Evolutionary conservation across 2,888 invertebrate species (phyloP).

Genomic region (Drosophila neonasuta): DNA sequence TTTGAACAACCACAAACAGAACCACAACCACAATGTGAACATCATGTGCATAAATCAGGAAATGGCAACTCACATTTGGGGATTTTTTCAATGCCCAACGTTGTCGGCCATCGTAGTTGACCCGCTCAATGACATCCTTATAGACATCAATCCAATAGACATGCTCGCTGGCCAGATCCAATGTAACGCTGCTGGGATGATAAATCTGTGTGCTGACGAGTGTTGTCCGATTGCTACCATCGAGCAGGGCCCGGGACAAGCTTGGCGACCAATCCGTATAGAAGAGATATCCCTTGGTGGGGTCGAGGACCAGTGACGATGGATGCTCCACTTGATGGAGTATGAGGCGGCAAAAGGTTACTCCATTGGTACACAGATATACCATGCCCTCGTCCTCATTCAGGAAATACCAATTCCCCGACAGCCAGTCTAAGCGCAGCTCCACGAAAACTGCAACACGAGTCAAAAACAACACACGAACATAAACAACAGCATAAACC

Average conservation of each 20-base stretch:
- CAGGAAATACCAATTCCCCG: constrained; percentile 92
- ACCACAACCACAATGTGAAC: background rate
- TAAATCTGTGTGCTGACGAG: constrained; percentile 88
- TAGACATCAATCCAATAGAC: constrained; percentile 92
- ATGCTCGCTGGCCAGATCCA: constrained; percentile 87
- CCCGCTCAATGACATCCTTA: constrained; percentile 89
- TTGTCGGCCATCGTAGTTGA: constrained; percentile 89
- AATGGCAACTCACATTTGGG: constrained; percentile 72
- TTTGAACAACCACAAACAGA: background rate
- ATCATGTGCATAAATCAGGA: background rate
- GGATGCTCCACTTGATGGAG: constrained; percentile 87
- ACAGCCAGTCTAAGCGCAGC: constrained; percentile 92
- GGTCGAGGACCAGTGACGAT: constrained; percentile 90
- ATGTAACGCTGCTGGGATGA: constrained; percentile 88
- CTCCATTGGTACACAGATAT: constrained; percentile 86
- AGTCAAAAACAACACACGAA: constrained; percentile 3
- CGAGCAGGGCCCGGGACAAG: constrained; percentile 86
- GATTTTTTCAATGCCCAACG: constrained; percentile 83
- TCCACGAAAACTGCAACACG: constrained; percentile 86
- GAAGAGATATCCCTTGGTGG: constrained; percentile 89
- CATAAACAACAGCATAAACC: background rate
- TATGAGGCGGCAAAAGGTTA: constrained; percentile 87
- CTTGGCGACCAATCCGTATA: constrained; percentile 88
- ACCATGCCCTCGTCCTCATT: constrained; percentile 87
- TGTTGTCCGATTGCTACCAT: constrained; percentile 85